Evolutionary conservation across 2,797 vertebrate genomes (phyloP).

Genomic region (Cirrhinus mrigala): DNA sequence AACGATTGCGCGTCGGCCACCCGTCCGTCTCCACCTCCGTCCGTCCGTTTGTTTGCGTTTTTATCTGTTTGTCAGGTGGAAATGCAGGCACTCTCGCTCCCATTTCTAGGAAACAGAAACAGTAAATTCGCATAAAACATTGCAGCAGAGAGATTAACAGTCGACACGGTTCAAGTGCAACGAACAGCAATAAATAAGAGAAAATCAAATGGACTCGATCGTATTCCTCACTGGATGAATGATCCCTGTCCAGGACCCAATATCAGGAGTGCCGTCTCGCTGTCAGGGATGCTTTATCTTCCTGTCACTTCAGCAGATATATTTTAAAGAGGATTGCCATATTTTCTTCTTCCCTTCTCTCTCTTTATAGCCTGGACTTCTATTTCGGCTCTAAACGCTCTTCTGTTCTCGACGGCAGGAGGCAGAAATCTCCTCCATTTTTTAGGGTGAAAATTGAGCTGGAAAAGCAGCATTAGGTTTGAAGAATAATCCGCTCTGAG

Average conservation of each 20-base stretch:
- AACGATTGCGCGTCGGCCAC: constrained; percentile 54
- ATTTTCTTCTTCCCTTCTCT: constrained; percentile 62
- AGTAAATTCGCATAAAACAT: constrained; percentile 63
- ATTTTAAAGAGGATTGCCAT: constrained; percentile 72
- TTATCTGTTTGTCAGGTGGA: neutral
- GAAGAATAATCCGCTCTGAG: constrained; percentile 13
- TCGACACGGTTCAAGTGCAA: constrained; percentile 54
- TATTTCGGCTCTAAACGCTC: constrained; percentile 35
- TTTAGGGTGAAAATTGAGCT: constrained; percentile 24
- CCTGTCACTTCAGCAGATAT: constrained; percentile 70
- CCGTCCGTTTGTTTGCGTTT: neutral
- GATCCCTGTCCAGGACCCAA: constrained; percentile 75
- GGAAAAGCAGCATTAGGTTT: constrained; percentile 58
- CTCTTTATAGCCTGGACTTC: constrained; percentile 7
- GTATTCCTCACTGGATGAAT: constrained; percentile 71
- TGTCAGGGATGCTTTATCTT: constrained; percentile 77
- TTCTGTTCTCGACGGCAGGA: neutral
- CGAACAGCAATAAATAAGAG: constrained; percentile 65
- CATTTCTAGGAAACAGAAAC: constrained; percentile 57
- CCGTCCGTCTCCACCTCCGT: neutral
- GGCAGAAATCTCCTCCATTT: neutral
- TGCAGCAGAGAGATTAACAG: constrained; percentile 63
- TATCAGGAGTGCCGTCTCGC: constrained; percentile 73
- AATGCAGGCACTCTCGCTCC: neutral
- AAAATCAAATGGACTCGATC: constrained; percentile 66